phyloP scores from a whole-genome alignment of 2,113 vertebrate species.

The Hystrix cristata region DNA sequence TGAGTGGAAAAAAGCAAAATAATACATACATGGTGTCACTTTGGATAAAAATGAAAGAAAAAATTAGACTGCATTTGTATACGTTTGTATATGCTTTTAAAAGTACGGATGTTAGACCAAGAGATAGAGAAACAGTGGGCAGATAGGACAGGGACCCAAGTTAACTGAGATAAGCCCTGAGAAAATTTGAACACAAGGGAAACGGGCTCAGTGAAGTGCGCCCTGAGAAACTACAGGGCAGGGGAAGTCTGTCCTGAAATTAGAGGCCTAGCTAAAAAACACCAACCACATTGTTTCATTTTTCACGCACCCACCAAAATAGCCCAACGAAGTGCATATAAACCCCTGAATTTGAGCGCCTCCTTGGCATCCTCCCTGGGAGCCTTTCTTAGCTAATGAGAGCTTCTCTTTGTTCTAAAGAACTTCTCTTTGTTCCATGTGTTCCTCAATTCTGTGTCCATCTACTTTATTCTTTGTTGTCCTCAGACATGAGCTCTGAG shows the following conservation, averaged over 20 bases:
- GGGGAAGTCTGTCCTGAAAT: background rate
- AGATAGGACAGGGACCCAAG: background rate
- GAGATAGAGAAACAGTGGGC: background rate
- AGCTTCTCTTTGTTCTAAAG: background rate
- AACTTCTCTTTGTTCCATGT: background rate
- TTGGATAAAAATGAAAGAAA: slow-evolving; percentile 21
- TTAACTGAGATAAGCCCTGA: background rate
- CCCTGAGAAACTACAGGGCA: background rate
- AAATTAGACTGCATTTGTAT: slow-evolving; percentile 10
- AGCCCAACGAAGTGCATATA: background rate
- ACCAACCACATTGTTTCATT: background rate
- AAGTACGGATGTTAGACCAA: background rate
- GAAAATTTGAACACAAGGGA: background rate
- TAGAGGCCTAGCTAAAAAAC: background rate
- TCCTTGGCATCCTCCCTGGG: background rate
- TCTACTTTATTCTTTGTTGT: background rate
- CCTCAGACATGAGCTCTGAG: background rate
- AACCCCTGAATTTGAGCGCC: background rate
- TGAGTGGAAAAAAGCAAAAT: background rate
- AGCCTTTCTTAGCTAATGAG: background rate
- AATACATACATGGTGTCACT: background rate
- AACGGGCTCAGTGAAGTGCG: background rate
- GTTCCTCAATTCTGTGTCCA: background rate
- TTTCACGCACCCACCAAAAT: background rate
- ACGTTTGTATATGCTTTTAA: background rate